A percentile compares a stretch with the other conserved stretches of the same genome.
Evolutionary conservation across 2,888 invertebrate genomes (phyloP).

Genomic region (Stenchaetothrips biformis): DNA sequence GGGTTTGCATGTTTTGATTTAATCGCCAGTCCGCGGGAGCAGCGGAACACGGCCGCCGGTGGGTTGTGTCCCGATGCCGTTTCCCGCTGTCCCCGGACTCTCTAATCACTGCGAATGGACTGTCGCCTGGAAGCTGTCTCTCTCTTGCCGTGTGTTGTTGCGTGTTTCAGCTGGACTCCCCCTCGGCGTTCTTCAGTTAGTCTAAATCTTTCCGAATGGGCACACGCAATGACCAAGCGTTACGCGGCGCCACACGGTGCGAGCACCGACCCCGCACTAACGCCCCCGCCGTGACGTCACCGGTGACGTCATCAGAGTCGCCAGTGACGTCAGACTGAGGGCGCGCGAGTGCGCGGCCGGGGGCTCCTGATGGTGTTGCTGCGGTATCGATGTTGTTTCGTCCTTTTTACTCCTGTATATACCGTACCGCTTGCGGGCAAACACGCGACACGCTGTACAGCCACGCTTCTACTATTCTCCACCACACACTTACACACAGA

Average conservation of each 20-base stretch:
- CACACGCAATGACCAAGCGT: constrained; percentile 48
- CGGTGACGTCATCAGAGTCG: neutral
- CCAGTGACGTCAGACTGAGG: neutral
- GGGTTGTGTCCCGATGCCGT: too few species aligned
- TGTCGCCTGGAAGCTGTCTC: constrained; percentile 7
- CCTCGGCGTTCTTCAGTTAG: neutral
- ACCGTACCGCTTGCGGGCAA: neutral
- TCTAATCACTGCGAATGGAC: too few species aligned
- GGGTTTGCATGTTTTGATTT: too few species aligned
- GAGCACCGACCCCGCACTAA: neutral
- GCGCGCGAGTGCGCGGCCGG: constrained; percentile 9
- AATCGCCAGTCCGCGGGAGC: too few species aligned
- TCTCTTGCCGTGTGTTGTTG: constrained; percentile 40
- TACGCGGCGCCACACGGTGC: constrained; percentile 34
- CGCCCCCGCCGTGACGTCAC: neutral
- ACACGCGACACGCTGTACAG: constrained; percentile 17
- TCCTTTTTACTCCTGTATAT: neutral
- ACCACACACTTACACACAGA: neutral
- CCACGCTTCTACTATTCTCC: neutral
- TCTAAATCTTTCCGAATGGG: constrained; percentile 42
- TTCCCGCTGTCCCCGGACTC: too few species aligned
- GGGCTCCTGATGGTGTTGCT: constrained; percentile 4
- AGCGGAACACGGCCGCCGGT: too few species aligned
- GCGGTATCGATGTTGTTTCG: constrained; percentile 3
- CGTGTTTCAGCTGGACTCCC: constrained; percentile 33